Base-by-base conservation (phyloP, 2,888 invertebrate species). In the Dastarcus helophoroides region DNA sequence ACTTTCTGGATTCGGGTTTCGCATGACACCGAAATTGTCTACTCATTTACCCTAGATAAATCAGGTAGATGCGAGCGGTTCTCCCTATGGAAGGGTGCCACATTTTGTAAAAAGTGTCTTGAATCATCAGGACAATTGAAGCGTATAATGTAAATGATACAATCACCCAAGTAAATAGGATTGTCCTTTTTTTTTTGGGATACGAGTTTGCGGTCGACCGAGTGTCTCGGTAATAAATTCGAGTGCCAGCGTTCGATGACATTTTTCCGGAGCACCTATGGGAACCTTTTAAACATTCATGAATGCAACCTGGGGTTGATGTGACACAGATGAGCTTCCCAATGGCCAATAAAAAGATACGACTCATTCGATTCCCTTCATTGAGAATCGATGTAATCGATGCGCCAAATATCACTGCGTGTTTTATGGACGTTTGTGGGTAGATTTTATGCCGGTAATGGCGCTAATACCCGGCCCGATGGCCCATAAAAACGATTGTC, bases 311-410 rank as follows among this genome's bases (percentile, higher is more conserved):
- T 48, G 50, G 53, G 51, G 53, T 53, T 51, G 51, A 55, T 53
- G 53, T 50, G 54, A 54, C 53, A 53, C 46, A 50, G 49, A 54
- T 53, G 55, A 50, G 51, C 44, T 51, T 46, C 48, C 46, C 50
- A 59, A 60, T 57, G 51, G 55, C 39, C 47, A 47, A 51, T 56
- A 60, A 61, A 62, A 62, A 60, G 51, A 50, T 51, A 62, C 55
- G 54, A 55, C 50, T 51, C 55, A 50, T 60, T 58, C 56, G 54
- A 58, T 51, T 54, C 51, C 53, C 47, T 50, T 41, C 31, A 21
- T 28, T 32, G 32, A 41, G 49, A 49, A 55, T 56, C 55, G 50
- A 56, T 57, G 46, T 47, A 52, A 58, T 57, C 55, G 51, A 56
- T 57, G 56, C 35, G 43, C 47, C 47, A 53, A 52, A 54, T 51